Percentiles rank a stretch among this genome's conserved stretches.
phyloP scores from a whole-genome alignment of 2,113 vertebrate species.

The Otus sunia region DNA sequence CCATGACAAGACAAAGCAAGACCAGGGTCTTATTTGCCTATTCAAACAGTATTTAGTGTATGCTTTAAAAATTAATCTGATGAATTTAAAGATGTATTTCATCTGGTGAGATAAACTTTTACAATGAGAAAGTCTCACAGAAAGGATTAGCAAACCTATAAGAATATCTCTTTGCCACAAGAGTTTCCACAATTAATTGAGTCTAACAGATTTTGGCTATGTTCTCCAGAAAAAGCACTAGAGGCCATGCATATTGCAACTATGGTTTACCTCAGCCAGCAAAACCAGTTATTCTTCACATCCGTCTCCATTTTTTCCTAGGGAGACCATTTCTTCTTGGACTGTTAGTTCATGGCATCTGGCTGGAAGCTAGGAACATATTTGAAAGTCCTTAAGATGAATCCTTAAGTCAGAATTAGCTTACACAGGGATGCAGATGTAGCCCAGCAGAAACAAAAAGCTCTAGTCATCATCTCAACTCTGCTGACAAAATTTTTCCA shows the following conservation, averaged over 20 bases:
- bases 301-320: background rate
- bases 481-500: background rate
- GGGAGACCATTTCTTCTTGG: background rate
- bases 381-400: background rate
- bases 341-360: background rate
- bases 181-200: background rate
- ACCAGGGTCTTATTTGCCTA: background rate
- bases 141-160: background rate
- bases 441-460: background rate
- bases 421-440: background rate
- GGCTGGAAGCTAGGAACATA: background rate
- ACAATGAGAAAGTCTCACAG: too few relatives aligned
- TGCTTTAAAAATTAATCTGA: background rate
- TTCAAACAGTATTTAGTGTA: background rate
- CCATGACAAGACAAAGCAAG: background rate
- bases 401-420: background rate
- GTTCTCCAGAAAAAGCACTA: background rate
- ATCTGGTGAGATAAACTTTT: background rate
- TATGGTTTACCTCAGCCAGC: background rate
- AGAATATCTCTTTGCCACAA: background rate
- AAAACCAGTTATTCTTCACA: background rate
- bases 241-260: background rate
- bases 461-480: background rate
- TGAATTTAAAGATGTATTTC: background rate
- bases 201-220: background rate